These are phyloP conservation scores for Tenthredo notha DNA, from an alignment of 2,888 invertebrate species.

Conservation along the genomic window DNA sequence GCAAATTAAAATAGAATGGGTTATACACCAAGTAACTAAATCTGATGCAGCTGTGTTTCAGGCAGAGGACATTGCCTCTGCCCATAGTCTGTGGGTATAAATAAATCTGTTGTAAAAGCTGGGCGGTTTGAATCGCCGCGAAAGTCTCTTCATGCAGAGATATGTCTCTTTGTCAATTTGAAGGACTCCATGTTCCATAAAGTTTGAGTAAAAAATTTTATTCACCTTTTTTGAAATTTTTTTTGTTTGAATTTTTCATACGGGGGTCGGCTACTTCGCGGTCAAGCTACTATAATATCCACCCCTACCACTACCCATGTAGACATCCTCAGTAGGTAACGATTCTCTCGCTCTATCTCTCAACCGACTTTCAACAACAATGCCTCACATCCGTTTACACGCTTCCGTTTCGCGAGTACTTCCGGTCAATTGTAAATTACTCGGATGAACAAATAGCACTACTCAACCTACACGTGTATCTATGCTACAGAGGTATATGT, in stretches of 20 bases:
- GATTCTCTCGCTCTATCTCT: neutral
- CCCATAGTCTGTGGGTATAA: neutral
- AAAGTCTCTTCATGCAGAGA: neutral
- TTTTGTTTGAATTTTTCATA: neutral
- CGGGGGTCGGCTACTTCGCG: neutral
- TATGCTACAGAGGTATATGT: neutral
- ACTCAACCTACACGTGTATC: neutral
- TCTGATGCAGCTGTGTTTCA: slow-evolving; percentile 31
- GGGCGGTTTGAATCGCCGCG: neutral
- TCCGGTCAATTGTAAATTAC: slow-evolving; percentile 76
- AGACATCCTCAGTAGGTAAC: neutral
- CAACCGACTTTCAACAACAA: slow-evolving; percentile 66
- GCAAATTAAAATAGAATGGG: slow-evolving; percentile 32
- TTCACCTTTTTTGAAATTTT: neutral
- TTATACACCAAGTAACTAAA: slow-evolving; percentile 2
- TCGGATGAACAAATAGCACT: slow-evolving; percentile 74
- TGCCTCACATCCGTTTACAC: slow-evolving; percentile 72
- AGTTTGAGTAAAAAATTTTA: neutral
- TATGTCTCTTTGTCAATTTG: no score
- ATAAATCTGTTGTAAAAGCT: neutral
- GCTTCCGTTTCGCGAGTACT: slow-evolving; percentile 77
- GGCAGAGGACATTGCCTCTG: neutral
- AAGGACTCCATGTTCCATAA: neutral
- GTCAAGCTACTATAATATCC: neutral
- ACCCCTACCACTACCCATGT: neutral